Evolutionary conservation across 2,797 vertebrate species (phyloP).

Genomic region (Cichlasoma orientale): DNA sequence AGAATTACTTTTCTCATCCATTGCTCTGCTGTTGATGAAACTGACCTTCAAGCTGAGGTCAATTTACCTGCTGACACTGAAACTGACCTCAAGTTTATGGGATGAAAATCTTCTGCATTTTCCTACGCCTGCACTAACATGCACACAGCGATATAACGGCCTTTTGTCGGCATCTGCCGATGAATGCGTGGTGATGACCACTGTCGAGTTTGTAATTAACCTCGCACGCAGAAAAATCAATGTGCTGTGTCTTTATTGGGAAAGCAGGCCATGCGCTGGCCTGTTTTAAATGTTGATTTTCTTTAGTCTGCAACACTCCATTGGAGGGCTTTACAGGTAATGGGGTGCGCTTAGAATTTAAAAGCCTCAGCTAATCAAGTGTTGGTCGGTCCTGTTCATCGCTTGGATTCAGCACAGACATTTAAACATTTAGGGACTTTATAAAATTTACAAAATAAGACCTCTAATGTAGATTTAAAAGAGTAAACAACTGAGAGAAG

Average conservation of each 20-base stretch:
- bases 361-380: slow-evolving; percentile 9
- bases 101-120: slow-evolving; percentile 29
- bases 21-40: not conserved
- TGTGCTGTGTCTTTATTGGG: slow-evolving; percentile 49
- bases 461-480: not conserved
- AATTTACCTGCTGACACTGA: slow-evolving; percentile 19
- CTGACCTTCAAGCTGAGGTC: slow-evolving; percentile 30
- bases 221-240: slow-evolving; percentile 62
- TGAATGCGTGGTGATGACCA: slow-evolving; percentile 23
- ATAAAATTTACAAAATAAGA: not conserved
- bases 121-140: not conserved
- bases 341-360: slow-evolving; percentile 15
- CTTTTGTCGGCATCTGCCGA: slow-evolving; percentile 24
- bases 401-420: not conserved
- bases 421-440: not conserved
- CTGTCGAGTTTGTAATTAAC: slow-evolving; percentile 69
- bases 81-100: slow-evolving; percentile 23
- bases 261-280: slow-evolving; percentile 40
- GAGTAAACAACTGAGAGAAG: not conserved
- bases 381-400: not conserved
- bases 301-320: slow-evolving; percentile 15
- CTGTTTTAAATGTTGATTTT: slow-evolving; percentile 51
- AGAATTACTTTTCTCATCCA: slow-evolving; percentile 39
- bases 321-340: slow-evolving; percentile 23
- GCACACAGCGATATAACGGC: not conserved